Base-by-base conservation (phyloP, 2,888 invertebrate species). In the Andrena bicolor region DNA sequence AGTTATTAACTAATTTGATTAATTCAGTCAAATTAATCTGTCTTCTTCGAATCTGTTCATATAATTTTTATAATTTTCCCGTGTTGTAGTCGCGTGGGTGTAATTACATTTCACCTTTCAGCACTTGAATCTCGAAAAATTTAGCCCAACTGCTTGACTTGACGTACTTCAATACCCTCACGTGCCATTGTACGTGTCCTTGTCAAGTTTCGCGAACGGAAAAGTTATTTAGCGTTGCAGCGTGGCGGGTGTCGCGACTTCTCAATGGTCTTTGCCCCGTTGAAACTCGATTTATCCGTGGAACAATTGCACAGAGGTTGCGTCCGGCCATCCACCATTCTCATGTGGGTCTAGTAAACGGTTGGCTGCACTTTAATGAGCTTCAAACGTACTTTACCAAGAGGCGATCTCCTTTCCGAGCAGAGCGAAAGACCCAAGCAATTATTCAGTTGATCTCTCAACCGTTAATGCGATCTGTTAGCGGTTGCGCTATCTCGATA, bases 401-500 rank as follows among this genome's bases (percentile, higher is more conserved):
- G 65, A 28, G 66, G 23, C 32, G 75, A 75, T 58, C 58, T 72
- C 48, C 71, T 61, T 77, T 61, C 41, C 23, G 58, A 53, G 23
- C 58, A 16, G 51, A 58, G 28, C 63, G 73, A 82, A 82, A 77
- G 74, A 60, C 41, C 48, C 61, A 16, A 69, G 72, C 81, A 90
- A 88, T 90, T 88, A 86, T 84, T 84, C 77, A 69, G 69, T 84
- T 86, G 82, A 86, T 84, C 79, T 85, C 82, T 85, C 76, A 80
- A 72, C 69, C 76, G 82, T 79, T 86, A 84, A 85, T 76, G 70
- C 69, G 73, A 73, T 32, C 73, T 78, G 84, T 76, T 77, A 51
- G 76, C 72, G 65, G 30, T 60, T 13, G 64, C 61, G 71, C 64
- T 60, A 70, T 51, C 63, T 56, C 82, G 66, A 65, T 75, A 73